Conservation (phyloP, 2,797 vertebrate species). For the Gymnothorax javanicus region DNA sequence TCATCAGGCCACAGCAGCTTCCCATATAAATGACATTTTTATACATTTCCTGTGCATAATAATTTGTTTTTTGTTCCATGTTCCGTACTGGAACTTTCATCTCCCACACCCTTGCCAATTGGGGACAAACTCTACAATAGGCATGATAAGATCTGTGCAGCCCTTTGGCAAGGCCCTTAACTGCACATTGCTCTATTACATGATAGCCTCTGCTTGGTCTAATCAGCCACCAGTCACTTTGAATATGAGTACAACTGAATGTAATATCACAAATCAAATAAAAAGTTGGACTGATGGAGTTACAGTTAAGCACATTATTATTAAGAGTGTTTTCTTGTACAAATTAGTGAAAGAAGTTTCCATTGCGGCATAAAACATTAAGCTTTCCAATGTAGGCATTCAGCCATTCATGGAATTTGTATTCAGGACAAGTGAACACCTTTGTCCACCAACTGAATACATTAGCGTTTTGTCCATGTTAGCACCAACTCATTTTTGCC, state of each 20-base stretch:
- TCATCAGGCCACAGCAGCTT: background rate
- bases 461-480: background rate
- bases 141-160: too few species aligned
- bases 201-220: too few species aligned
- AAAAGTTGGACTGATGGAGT: background rate
- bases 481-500: background rate
- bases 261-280: too few species aligned
- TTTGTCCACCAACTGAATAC: background rate
- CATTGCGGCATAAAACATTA: background rate
- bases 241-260: too few species aligned
- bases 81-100: background rate
- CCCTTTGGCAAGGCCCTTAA: too few species aligned
- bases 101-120: background rate
- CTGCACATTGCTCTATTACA: too few species aligned
- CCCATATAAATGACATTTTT: background rate
- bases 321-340: background rate
- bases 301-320: background rate
- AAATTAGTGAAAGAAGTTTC: background rate
- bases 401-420: background rate
- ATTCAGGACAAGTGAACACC: background rate
- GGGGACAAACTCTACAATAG: too few species aligned
- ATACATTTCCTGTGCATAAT: background rate
- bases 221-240: too few species aligned
- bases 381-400: background rate
- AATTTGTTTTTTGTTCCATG: too few species aligned